phyloP scores from a whole-genome alignment of 2,113 vertebrate species.

The Sciurus niger region DNA sequence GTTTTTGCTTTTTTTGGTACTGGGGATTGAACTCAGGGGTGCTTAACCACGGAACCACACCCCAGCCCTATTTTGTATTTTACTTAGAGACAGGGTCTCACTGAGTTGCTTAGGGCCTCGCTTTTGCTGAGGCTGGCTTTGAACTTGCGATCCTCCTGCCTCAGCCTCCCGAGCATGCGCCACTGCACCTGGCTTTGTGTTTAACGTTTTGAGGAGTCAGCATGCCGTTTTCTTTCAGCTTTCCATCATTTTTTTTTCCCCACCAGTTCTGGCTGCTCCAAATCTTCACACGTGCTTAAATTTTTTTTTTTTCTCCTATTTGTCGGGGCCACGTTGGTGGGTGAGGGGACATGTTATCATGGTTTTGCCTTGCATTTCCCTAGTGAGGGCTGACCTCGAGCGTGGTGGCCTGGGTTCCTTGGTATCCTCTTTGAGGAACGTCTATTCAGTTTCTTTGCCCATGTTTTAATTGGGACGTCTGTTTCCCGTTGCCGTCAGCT shows the following conservation, averaged over 20 bases:
- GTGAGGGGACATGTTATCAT: too few species aligned
- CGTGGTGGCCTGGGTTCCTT: neutral
- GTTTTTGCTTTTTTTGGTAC: too few species aligned
- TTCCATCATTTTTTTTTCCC: rapidly evolving
- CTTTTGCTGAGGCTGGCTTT: neutral
- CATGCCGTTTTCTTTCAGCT: neutral
- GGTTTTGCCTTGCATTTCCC: neutral
- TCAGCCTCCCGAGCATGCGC: neutral
- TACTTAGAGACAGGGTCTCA: neutral
- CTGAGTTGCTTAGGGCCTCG: too few species aligned
- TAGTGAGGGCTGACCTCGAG: neutral
- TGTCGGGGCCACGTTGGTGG: too few species aligned
- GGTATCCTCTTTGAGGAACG: neutral
- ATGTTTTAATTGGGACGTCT: neutral
- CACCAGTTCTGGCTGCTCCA: neutral
- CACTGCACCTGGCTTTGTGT: neutral
- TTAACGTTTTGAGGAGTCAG: neutral
- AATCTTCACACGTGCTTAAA: too few species aligned
- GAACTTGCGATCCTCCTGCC: neutral
- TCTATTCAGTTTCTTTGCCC: neutral
- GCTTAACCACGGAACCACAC: too few species aligned
- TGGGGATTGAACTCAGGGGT: too few species aligned
- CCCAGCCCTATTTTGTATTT: too few species aligned
- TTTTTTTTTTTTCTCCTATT: neutral
- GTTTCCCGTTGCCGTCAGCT: neutral